A percentile compares a stretch with the other conserved stretches of the same genome.
Evolutionary conservation across 2,797 vertebrate species (phyloP).

Genomic region (Clamator glandarius): DNA sequence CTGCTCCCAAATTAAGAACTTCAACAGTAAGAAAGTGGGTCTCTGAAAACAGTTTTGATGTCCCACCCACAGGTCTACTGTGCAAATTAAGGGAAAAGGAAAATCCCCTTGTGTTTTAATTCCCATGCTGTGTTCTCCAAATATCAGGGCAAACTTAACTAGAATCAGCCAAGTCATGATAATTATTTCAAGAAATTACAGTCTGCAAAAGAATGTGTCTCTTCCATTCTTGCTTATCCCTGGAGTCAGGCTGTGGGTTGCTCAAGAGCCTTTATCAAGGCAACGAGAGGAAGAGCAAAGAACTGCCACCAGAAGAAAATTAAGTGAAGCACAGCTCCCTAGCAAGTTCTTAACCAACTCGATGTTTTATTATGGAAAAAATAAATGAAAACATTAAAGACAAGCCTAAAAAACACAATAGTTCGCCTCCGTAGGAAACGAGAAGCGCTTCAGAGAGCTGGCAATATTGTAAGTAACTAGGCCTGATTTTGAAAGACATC

Average conservation of each 20-base stretch:
- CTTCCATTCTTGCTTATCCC: neutral
- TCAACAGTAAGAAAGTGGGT: neutral
- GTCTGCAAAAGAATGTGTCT: neutral
- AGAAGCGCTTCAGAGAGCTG: neutral
- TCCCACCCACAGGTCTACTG: neutral
- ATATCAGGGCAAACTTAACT: neutral
- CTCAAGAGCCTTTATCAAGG: neutral
- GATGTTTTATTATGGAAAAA: neutral
- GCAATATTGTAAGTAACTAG: neutral
- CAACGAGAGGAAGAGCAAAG: neutral
- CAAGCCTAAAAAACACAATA: neutral
- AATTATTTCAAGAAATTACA: neutral
- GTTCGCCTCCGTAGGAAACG: neutral
- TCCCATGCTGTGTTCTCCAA: neutral
- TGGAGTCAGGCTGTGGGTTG: neutral
- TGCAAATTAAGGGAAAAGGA: neutral
- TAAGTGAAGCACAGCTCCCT: neutral
- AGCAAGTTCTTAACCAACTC: neutral
- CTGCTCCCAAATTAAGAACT: neutral
- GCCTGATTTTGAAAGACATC: neutral
- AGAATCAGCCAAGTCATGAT: neutral
- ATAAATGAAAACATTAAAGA: neutral
- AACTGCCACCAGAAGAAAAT: neutral
- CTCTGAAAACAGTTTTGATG: slow-evolving; percentile 2
- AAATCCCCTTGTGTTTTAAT: slow-evolving; percentile 14